Conservation (phyloP, 1,140 invertebrate species). For the Nasonia giraulti region DNA sequence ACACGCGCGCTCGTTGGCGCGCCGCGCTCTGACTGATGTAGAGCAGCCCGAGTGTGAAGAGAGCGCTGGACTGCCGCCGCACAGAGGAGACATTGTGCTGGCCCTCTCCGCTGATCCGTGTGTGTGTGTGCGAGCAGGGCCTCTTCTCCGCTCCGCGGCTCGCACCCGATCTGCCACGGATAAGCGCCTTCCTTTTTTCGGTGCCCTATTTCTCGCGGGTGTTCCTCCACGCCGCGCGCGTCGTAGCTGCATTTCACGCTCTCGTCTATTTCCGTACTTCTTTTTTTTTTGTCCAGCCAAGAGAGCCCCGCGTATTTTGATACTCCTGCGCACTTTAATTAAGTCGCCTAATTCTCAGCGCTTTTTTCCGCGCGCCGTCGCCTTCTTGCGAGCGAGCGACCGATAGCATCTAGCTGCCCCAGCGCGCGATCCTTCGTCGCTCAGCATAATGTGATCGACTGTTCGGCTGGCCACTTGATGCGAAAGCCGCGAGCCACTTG, state of each 20-base stretch:
- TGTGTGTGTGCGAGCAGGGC: too few species aligned
- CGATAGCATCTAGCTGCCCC: too few species aligned
- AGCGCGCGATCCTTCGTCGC: constrained; percentile 55
- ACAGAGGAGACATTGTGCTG: constrained; percentile 70
- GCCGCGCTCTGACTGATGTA: constrained; percentile 39
- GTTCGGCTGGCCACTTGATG: constrained; percentile 51
- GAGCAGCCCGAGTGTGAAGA: constrained; percentile 6
- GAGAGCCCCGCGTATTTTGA: neutral
- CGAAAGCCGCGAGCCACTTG: constrained; percentile 52
- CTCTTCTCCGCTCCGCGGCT: constrained; percentile 48
- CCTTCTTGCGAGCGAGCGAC: neutral
- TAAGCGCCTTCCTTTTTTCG: constrained; percentile 46
- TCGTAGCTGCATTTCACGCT: neutral
- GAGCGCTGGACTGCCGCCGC: constrained; percentile 35
- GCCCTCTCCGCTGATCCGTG: constrained; percentile 17
- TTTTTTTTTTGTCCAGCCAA: neutral
- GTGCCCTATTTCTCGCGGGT: constrained; percentile 42
- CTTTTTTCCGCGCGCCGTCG: too few species aligned
- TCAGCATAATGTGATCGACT: constrained; percentile 64
- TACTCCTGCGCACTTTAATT: neutral
- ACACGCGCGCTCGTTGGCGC: neutral
- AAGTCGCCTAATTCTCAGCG: neutral
- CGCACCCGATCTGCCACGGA: constrained; percentile 42
- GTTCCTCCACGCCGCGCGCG: neutral
- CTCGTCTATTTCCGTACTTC: constrained; percentile 52